These are phyloP conservation scores for Lobophora halterata DNA, from an alignment of 2,888 invertebrate species.

Conservation along the genomic window DNA sequence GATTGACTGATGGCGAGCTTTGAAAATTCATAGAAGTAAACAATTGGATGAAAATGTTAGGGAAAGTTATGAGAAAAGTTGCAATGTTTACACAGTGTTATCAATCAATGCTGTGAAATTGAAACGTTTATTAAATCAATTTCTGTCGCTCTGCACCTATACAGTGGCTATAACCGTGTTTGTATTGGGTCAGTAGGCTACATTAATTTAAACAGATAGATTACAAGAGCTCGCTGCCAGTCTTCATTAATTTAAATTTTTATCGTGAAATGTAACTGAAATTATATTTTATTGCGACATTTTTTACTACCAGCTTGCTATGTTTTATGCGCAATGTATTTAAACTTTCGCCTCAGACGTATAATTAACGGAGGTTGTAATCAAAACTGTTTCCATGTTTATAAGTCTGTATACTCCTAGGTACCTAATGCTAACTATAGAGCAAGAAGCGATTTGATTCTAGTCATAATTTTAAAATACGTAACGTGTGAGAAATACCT, in stretches of 20 bases:
- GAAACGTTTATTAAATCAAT: no score
- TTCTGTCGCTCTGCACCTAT: no score
- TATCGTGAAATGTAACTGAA: conserved; percentile 45
- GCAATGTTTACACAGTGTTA: conserved; percentile 14
- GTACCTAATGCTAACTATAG: conserved; percentile 12
- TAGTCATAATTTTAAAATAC: conserved; percentile 48
- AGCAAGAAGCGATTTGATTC: conserved; percentile 46
- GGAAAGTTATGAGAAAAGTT: conserved; percentile 7
- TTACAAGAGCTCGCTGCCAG: conserved; percentile 2
- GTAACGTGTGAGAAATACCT: conserved; percentile 36
- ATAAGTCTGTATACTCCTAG: conserved; percentile 9
- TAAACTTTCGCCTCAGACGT: conserved; percentile 33
- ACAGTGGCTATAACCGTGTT: no score
- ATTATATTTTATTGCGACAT: conserved; percentile 45
- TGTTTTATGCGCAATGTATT: conserved; percentile 39
- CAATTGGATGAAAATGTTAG: not conserved
- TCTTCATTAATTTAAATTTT: conserved; percentile 36
- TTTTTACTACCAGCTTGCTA: conserved; percentile 48
- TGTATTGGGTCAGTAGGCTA: no score
- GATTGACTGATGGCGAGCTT: conserved; percentile 17
- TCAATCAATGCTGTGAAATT: no score
- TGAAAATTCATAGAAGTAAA: conserved; percentile 12
- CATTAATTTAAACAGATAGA: no score
- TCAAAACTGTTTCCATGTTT: conserved; percentile 8
- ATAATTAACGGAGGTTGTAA: conserved; percentile 43